Base-by-base conservation (phyloP, 2,888 invertebrate genomes). In the Pseudococcus viburni region DNA sequence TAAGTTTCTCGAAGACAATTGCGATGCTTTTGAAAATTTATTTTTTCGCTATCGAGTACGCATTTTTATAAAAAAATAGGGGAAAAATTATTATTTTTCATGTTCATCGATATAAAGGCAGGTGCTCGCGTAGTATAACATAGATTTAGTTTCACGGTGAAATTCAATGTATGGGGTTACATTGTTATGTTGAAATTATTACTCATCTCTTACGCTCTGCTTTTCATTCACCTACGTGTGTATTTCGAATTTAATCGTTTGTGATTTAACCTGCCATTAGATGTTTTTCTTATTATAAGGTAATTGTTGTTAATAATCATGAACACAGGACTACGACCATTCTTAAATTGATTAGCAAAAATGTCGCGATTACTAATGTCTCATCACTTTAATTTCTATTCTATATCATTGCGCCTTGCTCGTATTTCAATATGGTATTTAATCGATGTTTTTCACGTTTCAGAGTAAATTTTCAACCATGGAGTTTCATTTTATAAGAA, bases 201-300 rank as follows among this genome's bases (percentile, higher is more conserved):
- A 64, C 64, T 64, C 64, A 64, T 64, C 64, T 64, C 64, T 59
- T 64, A 64, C 64, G 64, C 64, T 64, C 3, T 59, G 59, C 59
- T 59, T 64, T 22, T 64, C 9, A 12, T 64, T 64, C 12, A 11
- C 19, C 22, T 64, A 64, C 64, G 64, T 64, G 64, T 64, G 64
- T 11, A 64, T 64, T 64, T 64, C 22, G 64, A 22, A 64, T 64
- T 7, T 11, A 22, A 64, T 64, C 11, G 22, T 64, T 64, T n/a
- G 22, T 64, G 19, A 64, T 64, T 64, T 12, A 11, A 22, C 22
- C 22, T 22, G 22, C 11, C 1, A 64, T 64, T 64, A 7, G 64
- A 64, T 64, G 64, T 22, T 22, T 19, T 64, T 64, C 22, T 64
- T 64, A 22, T 64, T 9, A 9, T 11, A 64, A 64, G 22, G 64